Evolutionary conservation across 2,888 invertebrate genomes (phyloP).

Genomic region (Agrilus cyanescens): DNA sequence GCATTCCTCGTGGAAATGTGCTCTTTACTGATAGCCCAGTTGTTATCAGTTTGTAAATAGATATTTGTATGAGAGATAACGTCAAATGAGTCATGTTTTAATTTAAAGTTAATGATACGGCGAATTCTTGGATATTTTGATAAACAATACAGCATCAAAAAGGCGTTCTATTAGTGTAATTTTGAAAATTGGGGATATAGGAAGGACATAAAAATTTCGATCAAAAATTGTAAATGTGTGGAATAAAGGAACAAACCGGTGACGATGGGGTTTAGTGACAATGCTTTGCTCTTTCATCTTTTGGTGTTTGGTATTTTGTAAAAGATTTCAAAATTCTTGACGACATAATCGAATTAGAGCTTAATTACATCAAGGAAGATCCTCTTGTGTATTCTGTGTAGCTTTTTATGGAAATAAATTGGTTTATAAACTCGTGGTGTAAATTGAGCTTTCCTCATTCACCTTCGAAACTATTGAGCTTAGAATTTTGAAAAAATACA

Average conservation of each 20-base stretch:
- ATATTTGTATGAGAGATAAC: background rate
- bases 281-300: conserved; percentile 57
- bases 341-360: conserved; percentile 43
- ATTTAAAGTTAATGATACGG: background rate
- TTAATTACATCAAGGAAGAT: no score
- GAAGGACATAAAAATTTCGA: no score
- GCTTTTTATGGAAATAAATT: no score
- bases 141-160: background rate
- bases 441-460: no score
- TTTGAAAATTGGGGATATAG: no score
- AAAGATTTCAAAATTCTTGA: conserved; percentile 58
- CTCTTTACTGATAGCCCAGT: conserved; percentile 1
- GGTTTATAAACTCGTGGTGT: no score
- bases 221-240: conserved; percentile 44
- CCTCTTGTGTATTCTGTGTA: no score
- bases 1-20: no score
- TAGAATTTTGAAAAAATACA: no score
- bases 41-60: background rate
- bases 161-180: no score
- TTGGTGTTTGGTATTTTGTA: conserved; percentile 56
- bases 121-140: no score
- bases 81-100: background rate
- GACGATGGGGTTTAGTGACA: conserved; percentile 59
- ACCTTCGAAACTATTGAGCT: no score
- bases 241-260: conserved; percentile 61